Conservation (phyloP, 2,797 vertebrate species). For the Gymnocypris eckloni region DNA sequence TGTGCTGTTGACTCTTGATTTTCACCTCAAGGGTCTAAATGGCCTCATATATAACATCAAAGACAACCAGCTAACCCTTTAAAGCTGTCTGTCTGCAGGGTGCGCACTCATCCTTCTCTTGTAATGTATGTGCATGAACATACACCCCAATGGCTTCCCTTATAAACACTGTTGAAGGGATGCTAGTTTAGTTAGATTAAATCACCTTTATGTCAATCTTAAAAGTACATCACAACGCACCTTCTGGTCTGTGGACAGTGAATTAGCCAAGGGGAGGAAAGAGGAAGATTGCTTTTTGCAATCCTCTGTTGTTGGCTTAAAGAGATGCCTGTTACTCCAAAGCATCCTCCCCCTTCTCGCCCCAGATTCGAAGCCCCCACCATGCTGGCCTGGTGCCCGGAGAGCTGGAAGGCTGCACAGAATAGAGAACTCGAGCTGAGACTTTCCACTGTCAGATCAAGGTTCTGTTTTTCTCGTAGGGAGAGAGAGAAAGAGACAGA, state of each 20-base stretch:
- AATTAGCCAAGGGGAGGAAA: constrained; percentile 15
- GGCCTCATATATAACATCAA: constrained; percentile 28
- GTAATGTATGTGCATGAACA: constrained; percentile 22
- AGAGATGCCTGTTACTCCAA: constrained; percentile 42
- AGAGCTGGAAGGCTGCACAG: constrained; percentile 21
- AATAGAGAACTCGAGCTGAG: constrained; percentile 37
- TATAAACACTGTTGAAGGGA: constrained; percentile 8
- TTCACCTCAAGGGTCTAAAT: constrained; percentile 35
- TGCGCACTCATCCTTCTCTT: constrained; percentile 29
- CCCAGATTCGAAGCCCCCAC: constrained; percentile 15
- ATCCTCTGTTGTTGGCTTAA: constrained; percentile 40
- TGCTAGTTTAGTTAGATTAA: constrained; percentile 35
- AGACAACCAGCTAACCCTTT: constrained; percentile 24
- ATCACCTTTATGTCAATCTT: constrained; percentile 19
- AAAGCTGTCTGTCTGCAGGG: constrained; percentile 33
- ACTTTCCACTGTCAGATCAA: constrained; percentile 55
- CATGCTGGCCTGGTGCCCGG: constrained; percentile 33
- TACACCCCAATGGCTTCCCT: constrained; percentile 1
- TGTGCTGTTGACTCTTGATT: constrained; percentile 14
- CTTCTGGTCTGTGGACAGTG: neutral
- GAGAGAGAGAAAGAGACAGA: constrained; percentile 15
- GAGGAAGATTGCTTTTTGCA: constrained; percentile 22
- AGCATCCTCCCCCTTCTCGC: constrained; percentile 5
- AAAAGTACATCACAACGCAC: neutral
- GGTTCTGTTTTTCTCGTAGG: constrained; percentile 44